A percentile compares a stretch with the other conserved stretches of the same genome.
Evolutionary conservation across 2,113 vertebrate species (phyloP).

Genomic region (Arenaria interpres): DNA sequence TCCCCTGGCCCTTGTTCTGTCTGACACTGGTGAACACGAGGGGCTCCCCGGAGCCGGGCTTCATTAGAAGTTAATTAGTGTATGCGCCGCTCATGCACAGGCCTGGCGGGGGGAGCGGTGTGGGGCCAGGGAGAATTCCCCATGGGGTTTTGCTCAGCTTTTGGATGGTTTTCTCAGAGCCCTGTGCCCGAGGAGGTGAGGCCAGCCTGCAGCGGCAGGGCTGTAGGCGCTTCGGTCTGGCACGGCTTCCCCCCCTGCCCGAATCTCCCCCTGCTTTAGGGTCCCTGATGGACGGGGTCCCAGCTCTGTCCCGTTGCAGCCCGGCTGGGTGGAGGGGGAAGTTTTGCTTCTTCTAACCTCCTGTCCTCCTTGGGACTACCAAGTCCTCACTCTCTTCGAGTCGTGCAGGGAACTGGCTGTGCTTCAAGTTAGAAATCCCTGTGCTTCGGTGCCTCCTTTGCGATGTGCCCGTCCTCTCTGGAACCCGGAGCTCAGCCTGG

Average conservation of each 20-base stretch:
- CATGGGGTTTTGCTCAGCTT: neutral
- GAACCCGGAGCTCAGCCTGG: neutral
- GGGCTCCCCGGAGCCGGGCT: neutral
- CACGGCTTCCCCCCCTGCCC: accelerated
- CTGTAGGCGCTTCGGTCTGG: neutral
- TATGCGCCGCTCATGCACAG: accelerated
- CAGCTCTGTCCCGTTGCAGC: neutral
- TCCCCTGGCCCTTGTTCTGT: neutral
- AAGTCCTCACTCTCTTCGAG: accelerated
- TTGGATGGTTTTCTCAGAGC: neutral
- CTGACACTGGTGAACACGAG: accelerated
- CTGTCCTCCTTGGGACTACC: too few relatives aligned
- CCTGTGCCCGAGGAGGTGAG: accelerated
- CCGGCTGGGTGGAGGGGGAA: neutral
- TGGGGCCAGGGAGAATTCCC: neutral
- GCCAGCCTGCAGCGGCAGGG: neutral
- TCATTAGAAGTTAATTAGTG: neutral
- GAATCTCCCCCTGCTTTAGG: neutral
- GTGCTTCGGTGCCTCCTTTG: neutral
- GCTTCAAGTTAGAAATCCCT: neutral
- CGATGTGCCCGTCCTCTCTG: accelerated
- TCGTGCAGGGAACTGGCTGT: neutral
- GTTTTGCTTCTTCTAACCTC: neutral
- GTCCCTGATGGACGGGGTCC: neutral
- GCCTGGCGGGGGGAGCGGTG: neutral